Evolutionary conservation across 2,797 vertebrate genomes (phyloP).

Genomic region (Schizopygopsis malacanthus): DNA sequence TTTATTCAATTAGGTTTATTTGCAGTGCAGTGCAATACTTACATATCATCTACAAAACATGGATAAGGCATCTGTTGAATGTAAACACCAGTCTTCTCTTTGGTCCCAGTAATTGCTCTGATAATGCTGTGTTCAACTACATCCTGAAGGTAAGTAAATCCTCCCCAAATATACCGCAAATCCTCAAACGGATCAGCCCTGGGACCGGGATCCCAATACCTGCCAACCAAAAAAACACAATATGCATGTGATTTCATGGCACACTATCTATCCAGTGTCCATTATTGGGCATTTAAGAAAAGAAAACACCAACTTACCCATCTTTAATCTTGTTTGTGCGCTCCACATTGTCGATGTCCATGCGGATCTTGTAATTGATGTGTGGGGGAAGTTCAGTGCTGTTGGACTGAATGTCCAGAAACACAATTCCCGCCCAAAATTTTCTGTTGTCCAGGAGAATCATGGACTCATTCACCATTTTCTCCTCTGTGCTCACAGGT

Average conservation of each 20-base stretch:
- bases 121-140: conserved; percentile 95
- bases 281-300: neutral
- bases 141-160: conserved; percentile 97
- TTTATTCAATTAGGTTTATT: neutral
- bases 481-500: conserved; percentile 88
- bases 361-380: conserved; percentile 97
- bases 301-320: conserved; percentile 75
- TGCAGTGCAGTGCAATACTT: conserved; percentile 62
- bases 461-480: conserved; percentile 92
- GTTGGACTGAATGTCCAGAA: conserved; percentile 81
- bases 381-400: conserved; percentile 86
- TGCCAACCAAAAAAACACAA: conserved; percentile 62
- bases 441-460: conserved; percentile 90
- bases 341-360: conserved; percentile 99
- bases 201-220: conserved; percentile 98
- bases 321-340: conserved; percentile 99
- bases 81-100: conserved; percentile 91
- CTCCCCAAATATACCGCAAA: conserved; percentile 96
- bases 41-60: conserved; percentile 97
- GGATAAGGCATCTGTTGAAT: conserved; percentile 99
- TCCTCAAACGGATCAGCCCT: conserved; percentile 98
- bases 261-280: neutral
- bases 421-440: conserved; percentile 98
- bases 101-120: conserved; percentile 86
- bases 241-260: neutral